Evolutionary conservation across 2,113 vertebrate genomes (phyloP), one percentile per base, ranked within the genome.

Genomic region (Leptodactylus fuscus): DNA sequence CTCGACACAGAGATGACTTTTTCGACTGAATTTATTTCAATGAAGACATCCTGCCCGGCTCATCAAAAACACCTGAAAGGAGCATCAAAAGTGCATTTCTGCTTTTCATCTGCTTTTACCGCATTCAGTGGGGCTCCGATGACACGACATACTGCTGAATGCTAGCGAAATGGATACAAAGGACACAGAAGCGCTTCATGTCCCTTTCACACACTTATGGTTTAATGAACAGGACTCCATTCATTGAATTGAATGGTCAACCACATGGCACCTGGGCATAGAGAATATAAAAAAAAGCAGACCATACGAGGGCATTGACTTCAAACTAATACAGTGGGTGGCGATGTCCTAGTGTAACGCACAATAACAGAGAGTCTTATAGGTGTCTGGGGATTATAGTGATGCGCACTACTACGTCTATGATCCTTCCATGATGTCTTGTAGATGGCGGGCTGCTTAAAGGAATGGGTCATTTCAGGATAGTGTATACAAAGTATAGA

Each of bases 241-340:
- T 67, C 62, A 67, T 36, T 69, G 32, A 69, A 38, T 4, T 69
- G 62, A 67, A 67, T 67, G 34, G 65, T 69, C 34, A 69, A 69
- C 65, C 18, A 22, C 65, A 38, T 22, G 65, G 65, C 2, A 69
- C 18, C 65, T 10, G 65, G 32, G 29, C 60, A 32, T 7, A 15
- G 4, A 27, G 27, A 27, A 3, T 5, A 22, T 10, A 6, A 22
- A 18, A 20, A 38, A 22, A 38, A 69, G 32, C 32, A 67, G 29
- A 18, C 16, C 8, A 2, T 38, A 69, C 34, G 29, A 5, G 60
- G 60, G 60, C 60, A 65, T 18, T 32, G 60, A 69, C 6, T 69
- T 69, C 34, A 38, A 18, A 38, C 2, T 69, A 69, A 69, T 69
- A 18, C 20, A 69, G 18, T 22, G 65, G 65, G 65, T 69, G 65